Evolutionary conservation across 2,113 vertebrate genomes (phyloP).

Genomic region (Anoura caudifer): DNA sequence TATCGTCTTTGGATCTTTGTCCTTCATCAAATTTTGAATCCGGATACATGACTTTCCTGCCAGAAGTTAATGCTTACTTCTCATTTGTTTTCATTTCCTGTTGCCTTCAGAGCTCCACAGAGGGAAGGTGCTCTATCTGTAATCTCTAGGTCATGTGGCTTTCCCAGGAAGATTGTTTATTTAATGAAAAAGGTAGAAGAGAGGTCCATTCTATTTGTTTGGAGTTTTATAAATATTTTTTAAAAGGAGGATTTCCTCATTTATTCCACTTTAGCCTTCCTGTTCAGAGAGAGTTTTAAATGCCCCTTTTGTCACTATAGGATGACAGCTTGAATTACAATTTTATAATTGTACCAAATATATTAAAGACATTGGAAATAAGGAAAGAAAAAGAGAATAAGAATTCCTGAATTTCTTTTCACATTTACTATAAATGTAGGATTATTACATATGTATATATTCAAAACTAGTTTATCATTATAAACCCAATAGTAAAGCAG

Average conservation of each 20-base stretch:
- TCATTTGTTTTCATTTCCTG: slow-evolving; percentile 68
- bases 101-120: slow-evolving; percentile 41
- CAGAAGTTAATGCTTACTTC: slow-evolving; percentile 38
- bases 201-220: slow-evolving; percentile 20
- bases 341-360: not conserved
- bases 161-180: slow-evolving; percentile 51
- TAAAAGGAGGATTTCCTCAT: slow-evolving; percentile 46
- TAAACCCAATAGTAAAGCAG: not conserved
- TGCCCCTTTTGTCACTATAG: not conserved
- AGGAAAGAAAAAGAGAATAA: not conserved
- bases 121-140: slow-evolving; percentile 23
- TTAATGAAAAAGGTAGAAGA: slow-evolving; percentile 54
- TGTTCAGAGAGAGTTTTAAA: not conserved
- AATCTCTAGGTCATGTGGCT: not conserved
- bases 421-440: not conserved
- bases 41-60: slow-evolving; percentile 58
- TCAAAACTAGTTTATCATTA: not conserved
- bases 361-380: not conserved
- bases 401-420: not conserved
- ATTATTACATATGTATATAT: not conserved
- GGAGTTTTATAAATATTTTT: slow-evolving; percentile 52
- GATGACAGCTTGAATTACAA: not conserved
- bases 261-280: slow-evolving; percentile 34
- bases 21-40: slow-evolving; percentile 22
- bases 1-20: slow-evolving; percentile 16